Base-by-base conservation (phyloP, 2,113 vertebrate species). In the Dromaius novaehollandiae region DNA sequence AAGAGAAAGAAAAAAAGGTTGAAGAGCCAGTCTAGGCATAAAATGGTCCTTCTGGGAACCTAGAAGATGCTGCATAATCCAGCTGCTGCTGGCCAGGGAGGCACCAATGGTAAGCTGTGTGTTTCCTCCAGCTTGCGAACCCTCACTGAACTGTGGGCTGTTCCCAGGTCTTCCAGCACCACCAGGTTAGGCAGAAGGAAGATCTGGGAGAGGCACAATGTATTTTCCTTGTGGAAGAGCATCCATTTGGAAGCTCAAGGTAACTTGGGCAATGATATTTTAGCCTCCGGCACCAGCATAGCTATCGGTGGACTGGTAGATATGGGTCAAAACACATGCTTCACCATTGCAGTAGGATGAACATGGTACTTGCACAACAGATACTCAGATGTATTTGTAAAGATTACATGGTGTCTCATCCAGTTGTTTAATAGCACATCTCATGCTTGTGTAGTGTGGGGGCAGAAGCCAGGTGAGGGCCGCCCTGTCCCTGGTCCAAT, bases 281-380 rank as follows among this genome's bases (percentile, higher is more conserved):
- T 30, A n/a, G 14, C 34, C 34, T 30, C n/a, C 50, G 60, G 17
- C 58, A 74, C 24, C 5, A 8, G 4, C 16, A 17, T 0, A 53
- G 13, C 8, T 53, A 3, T 26, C 13, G 17, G 17, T 60, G 58
- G 11, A 15, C 19, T 80, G 32, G 19, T 21, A 73, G 81, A 8
- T n/a, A 32, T 0, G 1, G 10, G 18, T 88, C 36, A 68, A 87
- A 84, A 71, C 42, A 4, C 0, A 3, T 44, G n/a, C 34, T 73
- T 63, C 4, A 4, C 38, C 3, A 0, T n/a, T 51, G 0, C 2
- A 9, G 13, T 81, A 69, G 36, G 36, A 14, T 53, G 74, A 76
- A 79, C 25, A 3, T 10, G 10, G 30, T 51, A 46, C 1, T 66
- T 81, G 51, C 56, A 75, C n/a, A 34, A n/a, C 5, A 20, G 55